These are phyloP conservation scores for Drosophila mercatorum DNA, from an alignment of 2,888 invertebrate species.

Conservation along the genomic window DNA sequence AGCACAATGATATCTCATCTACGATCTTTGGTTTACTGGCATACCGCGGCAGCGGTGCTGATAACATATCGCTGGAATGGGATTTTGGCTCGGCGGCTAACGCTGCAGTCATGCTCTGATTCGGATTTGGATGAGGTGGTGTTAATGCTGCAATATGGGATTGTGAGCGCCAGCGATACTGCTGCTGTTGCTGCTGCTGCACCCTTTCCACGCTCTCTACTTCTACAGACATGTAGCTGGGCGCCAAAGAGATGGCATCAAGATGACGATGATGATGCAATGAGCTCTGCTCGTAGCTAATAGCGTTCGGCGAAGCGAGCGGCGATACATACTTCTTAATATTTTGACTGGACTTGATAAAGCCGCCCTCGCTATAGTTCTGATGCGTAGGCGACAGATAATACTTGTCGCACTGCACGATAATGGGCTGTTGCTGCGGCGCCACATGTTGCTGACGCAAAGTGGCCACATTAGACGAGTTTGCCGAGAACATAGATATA, in stretches of 20 bases:
- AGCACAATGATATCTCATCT: conserved; percentile 83
- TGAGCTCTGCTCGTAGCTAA: conserved; percentile 62
- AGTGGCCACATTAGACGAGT: conserved; percentile 82
- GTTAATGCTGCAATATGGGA: conserved; percentile 73
- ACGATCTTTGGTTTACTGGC: conserved; percentile 63
- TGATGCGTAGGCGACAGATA: conserved; percentile 83
- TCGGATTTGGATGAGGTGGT: conserved; percentile 57
- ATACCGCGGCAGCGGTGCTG: conserved; percentile 64
- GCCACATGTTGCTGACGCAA: conserved; percentile 77
- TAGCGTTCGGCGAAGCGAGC: conserved; percentile 71
- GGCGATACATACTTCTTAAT: conserved; percentile 83
- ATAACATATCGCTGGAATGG: conserved; percentile 81
- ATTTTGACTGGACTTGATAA: conserved; percentile 83
- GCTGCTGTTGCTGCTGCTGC: conserved; percentile 45
- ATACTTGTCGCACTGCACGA: conserved; percentile 83
- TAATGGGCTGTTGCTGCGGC: conserved; percentile 79
- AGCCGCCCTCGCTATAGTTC: conserved; percentile 82
- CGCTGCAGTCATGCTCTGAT: conserved; percentile 36
- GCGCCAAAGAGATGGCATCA: conserved; percentile 79
- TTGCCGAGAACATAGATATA: conserved; percentile 79
- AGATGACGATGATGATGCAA: conserved; percentile 59
- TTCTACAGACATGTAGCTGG: conserved; percentile 78
- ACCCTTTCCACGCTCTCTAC: conserved; percentile 59
- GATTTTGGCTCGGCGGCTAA: conserved; percentile 67
- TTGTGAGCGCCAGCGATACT: conserved; percentile 79